Base-by-base conservation (phyloP, 2,113 vertebrate species). In the Podarcis cretensis region DNA sequence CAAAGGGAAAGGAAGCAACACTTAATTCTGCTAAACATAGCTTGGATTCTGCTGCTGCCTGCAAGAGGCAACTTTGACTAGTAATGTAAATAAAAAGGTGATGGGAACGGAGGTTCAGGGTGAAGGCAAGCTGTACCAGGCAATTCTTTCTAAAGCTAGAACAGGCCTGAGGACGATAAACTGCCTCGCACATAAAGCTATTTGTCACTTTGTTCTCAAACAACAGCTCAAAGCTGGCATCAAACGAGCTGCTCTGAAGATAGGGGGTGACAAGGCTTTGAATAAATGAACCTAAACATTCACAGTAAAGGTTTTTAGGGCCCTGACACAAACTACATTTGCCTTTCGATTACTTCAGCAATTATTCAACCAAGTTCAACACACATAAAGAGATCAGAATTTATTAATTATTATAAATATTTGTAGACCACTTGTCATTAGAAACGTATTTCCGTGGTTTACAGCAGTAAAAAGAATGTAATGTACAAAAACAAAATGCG, bases 291-390 rank as follows among this genome's bases (percentile, higher is more conserved):
- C 14, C 79, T 59, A 92, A 90, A 87, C 65, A 82, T 93, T 91
- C 91, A 65, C 84, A 87, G 66, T 86, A 85, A 75, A 80, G 80
- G 1, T 74, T 76, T 78, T 92, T 77, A 32, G 79, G 91, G 86
- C 77, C 82, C 63, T 9, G 30, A 89, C 27, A 94, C 83, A 90
- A 91, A 91, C 93, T 27, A 94, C 92, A 82, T 92, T 92, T 92
- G 83, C 81, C 87, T 93, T 92, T 91, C 75, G 90, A 92, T 93
- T 93, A 88, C 82, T 94, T 93, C 74, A 80, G 89, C 75, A 90
- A 48, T 87, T 32, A 87, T 93, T 92, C n/a, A 94, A 82, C 37
- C 90, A 74, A 37, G 25, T 81, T 80, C 69, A 89, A 94, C 84
- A 68, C 81, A 91, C 37, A 85, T 92, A 92, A 54, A 54, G 48